A percentile compares a stretch with the other conserved stretches of the same genome.
phyloP scores from a whole-genome alignment of 2,888 invertebrate species.

The Mimas tiliae region DNA sequence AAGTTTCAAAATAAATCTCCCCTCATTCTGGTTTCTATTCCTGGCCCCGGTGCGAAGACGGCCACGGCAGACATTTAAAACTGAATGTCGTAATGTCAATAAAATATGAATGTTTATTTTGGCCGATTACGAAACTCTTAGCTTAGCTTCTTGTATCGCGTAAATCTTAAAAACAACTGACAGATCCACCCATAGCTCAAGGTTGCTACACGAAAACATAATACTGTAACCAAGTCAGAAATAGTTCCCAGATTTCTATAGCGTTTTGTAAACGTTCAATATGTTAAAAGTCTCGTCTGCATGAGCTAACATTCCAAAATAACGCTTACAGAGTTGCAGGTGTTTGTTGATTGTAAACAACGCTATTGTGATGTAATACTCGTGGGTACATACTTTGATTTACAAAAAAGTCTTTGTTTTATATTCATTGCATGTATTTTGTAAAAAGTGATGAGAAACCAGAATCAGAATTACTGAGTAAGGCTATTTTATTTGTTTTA shows the following conservation, averaged over 20 bases:
- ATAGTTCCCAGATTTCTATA: constrained; percentile 55
- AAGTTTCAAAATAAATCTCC: constrained; percentile 74
- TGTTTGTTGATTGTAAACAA: constrained; percentile 47
- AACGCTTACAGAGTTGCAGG: constrained; percentile 46
- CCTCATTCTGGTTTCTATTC: constrained; percentile 73
- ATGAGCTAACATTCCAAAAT: constrained; percentile 47
- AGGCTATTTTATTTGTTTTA: neutral
- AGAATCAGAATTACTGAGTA: neutral
- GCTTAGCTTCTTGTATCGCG: constrained; percentile 57
- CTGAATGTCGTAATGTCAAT: constrained; percentile 81
- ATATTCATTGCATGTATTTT: neutral
- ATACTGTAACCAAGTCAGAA: constrained; percentile 72
- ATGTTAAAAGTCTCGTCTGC: constrained; percentile 49
- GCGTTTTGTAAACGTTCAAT: constrained; percentile 57
- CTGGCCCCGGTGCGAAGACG: constrained; percentile 55
- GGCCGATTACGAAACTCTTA: constrained; percentile 78
- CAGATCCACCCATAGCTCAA: constrained; percentile 67
- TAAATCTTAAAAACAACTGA: constrained; percentile 75
- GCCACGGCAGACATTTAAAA: constrained; percentile 60
- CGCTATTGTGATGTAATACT: constrained; percentile 41
- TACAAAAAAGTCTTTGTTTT: neutral
- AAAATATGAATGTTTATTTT: constrained; percentile 82
- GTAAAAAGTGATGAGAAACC: neutral
- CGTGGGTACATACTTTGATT: neutral
- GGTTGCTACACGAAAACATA: constrained; percentile 67